phyloP scores from a whole-genome alignment of 2,888 invertebrate species.

The Heliconius cydno region DNA sequence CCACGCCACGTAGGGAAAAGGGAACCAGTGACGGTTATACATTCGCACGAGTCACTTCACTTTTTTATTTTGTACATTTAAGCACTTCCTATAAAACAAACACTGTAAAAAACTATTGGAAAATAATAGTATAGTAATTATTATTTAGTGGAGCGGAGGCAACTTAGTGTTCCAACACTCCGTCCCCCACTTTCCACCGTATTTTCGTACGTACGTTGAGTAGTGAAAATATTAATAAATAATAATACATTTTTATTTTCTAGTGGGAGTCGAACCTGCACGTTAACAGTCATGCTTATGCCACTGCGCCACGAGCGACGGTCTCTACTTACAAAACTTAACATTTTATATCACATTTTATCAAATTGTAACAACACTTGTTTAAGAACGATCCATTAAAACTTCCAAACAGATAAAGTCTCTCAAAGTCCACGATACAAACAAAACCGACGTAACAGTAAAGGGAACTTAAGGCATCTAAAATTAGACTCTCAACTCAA shows the following conservation, averaged over 20 bases:
- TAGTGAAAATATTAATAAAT: too few species aligned
- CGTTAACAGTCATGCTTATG: too few species aligned
- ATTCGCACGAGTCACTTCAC: constrained; percentile 39
- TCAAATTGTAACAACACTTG: not conserved
- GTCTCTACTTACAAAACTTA: not conserved
- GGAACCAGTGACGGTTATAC: constrained; percentile 33
- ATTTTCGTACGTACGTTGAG: too few species aligned
- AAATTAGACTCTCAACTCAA: constrained; percentile 20
- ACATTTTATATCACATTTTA: not conserved
- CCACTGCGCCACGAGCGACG: too few species aligned
- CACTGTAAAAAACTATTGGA: not conserved
- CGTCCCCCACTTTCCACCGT: too few species aligned
- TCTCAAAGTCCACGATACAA: constrained; percentile 18
- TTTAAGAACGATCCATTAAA: constrained; percentile 14
- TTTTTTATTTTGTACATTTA: constrained; percentile 16
- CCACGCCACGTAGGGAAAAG: constrained; percentile 8
- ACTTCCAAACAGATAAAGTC: constrained; percentile 7
- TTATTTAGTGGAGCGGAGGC: too few species aligned
- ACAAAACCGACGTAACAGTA: constrained; percentile 13
- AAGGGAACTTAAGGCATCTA: constrained; percentile 8
- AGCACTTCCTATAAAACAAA: constrained; percentile 1
- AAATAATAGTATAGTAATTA: not conserved
- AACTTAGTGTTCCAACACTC: too few species aligned
- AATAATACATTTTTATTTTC: too few species aligned
- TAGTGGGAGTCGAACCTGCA: too few species aligned